Evolutionary conservation across 2,888 invertebrate species (phyloP).

Genomic region (Aporophyla lueneburgensis): DNA sequence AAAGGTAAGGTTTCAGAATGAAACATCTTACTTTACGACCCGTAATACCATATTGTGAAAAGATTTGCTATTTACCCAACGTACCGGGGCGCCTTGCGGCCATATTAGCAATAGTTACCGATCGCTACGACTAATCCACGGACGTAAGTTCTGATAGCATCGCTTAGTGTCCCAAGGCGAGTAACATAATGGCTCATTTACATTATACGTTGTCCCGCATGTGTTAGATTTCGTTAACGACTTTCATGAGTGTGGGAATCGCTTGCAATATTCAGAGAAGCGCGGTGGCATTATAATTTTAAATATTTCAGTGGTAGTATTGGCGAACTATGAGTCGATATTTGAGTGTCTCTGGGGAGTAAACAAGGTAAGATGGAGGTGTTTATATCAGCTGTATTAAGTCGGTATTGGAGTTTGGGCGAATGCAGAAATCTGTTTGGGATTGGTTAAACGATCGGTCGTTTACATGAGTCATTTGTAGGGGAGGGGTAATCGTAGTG

Average conservation of each 20-base stretch:
- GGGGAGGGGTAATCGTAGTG: constrained; percentile 44
- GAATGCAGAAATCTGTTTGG: constrained; percentile 52
- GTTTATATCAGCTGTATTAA: constrained; percentile 34
- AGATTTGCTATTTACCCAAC: constrained; percentile 75
- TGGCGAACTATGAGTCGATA: constrained; percentile 22
- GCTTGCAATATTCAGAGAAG: constrained; percentile 55
- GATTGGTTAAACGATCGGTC: constrained; percentile 43
- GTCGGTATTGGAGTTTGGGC: constrained; percentile 21
- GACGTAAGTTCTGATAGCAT: constrained; percentile 65
- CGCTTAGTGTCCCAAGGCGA: constrained; percentile 63
- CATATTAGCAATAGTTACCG: constrained; percentile 59
- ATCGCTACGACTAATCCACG: constrained; percentile 59
- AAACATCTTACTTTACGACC: constrained; percentile 78
- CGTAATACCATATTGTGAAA: constrained; percentile 76
- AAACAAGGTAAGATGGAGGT: constrained; percentile 41
- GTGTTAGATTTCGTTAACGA: constrained; percentile 69
- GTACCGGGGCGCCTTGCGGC: constrained; percentile 49
- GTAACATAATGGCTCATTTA: constrained; percentile 66
- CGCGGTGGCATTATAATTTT: constrained; percentile 54
- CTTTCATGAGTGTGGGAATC: constrained; percentile 59
- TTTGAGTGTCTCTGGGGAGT: constrained; percentile 42
- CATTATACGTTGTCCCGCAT: constrained; percentile 63
- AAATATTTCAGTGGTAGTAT: constrained; percentile 42
- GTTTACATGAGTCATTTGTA: constrained; percentile 56
- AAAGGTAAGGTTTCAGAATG: constrained; percentile 78